Conservation (phyloP, 1,140 invertebrate genomes). For the Heterodera schachtii region DNA sequence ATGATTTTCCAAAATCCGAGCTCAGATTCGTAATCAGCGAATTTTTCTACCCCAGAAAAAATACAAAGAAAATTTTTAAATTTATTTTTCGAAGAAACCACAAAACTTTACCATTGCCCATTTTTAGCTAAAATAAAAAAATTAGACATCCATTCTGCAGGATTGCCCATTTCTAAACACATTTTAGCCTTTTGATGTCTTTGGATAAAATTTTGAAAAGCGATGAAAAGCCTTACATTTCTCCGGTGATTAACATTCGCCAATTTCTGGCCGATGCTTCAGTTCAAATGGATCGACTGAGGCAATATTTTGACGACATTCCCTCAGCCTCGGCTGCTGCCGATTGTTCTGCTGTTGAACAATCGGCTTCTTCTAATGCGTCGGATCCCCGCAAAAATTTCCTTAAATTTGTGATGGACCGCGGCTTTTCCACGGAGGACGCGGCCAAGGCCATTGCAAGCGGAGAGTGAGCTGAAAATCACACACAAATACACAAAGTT, state of each 20-base stretch:
- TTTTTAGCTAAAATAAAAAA: too few relatives aligned
- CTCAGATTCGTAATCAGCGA: too few relatives aligned
- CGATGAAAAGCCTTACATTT: conserved; percentile 50
- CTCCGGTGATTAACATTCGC: conserved; percentile 45
- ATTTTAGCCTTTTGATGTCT: conserved; percentile 23
- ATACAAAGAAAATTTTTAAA: too few relatives aligned
- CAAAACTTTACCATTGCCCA: too few relatives aligned
- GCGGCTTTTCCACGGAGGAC: conserved; percentile 19
- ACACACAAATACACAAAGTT: too few relatives aligned
- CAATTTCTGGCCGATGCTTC: conserved; percentile 44
- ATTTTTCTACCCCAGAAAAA: too few relatives aligned
- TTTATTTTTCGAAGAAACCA: too few relatives aligned
- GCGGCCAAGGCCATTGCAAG: conserved; percentile 24
- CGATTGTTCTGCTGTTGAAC: neutral
- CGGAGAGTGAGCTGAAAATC: conserved; percentile 31
- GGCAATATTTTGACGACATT: conserved; percentile 30
- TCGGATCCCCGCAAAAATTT: conserved; percentile 31
- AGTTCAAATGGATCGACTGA: conserved; percentile 30
- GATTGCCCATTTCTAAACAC: too few relatives aligned
- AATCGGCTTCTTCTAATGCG: neutral
- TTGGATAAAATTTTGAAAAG: conserved; percentile 52
- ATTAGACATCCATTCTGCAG: too few relatives aligned
- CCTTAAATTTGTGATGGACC: conserved; percentile 30
- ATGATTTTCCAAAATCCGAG: too few relatives aligned
- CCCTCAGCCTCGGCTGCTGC: conserved; percentile 9